A percentile compares a stretch with the other conserved stretches of the same genome.
Conservation (phyloP, 2,113 vertebrate species). For the Isurus oxyrinchus region DNA sequence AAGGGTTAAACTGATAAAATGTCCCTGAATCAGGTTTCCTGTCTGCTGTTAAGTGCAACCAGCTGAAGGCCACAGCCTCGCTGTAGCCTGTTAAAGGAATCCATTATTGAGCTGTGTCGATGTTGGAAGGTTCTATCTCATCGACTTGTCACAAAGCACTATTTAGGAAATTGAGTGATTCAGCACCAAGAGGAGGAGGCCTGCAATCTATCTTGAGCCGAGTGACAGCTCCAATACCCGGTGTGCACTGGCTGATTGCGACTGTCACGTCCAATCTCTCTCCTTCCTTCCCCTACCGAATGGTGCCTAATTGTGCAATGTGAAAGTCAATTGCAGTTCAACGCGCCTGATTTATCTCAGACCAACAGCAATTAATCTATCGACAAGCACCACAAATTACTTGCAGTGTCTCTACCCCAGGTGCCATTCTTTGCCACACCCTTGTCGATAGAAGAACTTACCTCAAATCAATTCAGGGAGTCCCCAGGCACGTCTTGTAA, state of each 20-base stretch:
- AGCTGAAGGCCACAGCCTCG: background rate
- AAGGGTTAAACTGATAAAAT: background rate
- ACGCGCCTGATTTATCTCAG: background rate
- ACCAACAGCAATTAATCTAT: conserved; percentile 12
- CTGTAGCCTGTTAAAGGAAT: background rate
- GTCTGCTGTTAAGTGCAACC: background rate
- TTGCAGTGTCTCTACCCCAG: background rate
- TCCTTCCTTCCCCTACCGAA: background rate
- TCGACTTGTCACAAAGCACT: background rate
- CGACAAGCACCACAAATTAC: background rate
- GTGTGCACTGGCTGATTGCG: background rate
- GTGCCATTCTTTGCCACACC: background rate
- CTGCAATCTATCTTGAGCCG: background rate
- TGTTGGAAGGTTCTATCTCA: conserved; percentile 5
- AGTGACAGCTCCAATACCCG: background rate
- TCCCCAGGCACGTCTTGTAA: background rate
- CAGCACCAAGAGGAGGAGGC: background rate
- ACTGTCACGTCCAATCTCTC: conserved; percentile 2
- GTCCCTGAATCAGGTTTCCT: background rate
- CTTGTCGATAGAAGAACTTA: too few species aligned
- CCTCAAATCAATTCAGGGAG: background rate
- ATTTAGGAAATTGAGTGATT: conserved; percentile 26
- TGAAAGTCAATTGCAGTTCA: background rate
- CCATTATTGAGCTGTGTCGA: background rate
- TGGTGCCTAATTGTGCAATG: background rate